Conservation (phyloP, 2,888 invertebrate species). For the Eupelmus urozonus region DNA sequence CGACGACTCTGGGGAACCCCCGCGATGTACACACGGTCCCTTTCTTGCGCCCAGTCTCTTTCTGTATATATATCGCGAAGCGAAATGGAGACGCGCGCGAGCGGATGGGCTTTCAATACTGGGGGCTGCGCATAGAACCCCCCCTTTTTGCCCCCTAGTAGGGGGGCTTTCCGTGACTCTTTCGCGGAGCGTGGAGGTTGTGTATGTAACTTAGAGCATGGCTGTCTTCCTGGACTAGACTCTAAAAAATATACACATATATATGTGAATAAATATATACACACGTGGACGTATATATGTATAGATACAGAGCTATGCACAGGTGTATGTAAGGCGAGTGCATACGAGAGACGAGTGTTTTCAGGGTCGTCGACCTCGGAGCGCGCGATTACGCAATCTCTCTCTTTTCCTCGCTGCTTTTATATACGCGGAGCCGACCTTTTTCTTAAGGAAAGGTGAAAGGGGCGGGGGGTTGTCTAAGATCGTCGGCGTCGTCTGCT, state of each 20-base stretch:
- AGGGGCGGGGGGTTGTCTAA: neutral
- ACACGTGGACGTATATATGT: neutral
- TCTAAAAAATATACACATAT: neutral
- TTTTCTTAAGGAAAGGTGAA: neutral
- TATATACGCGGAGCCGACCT: neutral
- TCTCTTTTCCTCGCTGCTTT: conserved; percentile 15
- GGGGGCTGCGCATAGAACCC: too few species aligned
- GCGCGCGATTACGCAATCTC: conserved; percentile 34
- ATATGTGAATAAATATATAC: neutral
- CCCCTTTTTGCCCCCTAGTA: too few species aligned
- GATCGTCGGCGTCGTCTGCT: neutral
- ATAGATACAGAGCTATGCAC: neutral
- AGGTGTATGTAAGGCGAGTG: neutral
- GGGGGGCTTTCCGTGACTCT: too few species aligned
- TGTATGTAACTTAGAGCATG: too few species aligned
- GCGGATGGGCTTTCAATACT: conserved; percentile 20
- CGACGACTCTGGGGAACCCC: conserved; percentile 9
- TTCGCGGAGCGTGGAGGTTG: too few species aligned
- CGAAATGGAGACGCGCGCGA: too few species aligned
- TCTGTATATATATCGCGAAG: neutral
- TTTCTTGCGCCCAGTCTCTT: neutral
- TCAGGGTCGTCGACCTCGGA: conserved; percentile 43
- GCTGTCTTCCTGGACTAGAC: too few species aligned
- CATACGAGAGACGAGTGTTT: conserved; percentile 22
- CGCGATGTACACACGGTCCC: neutral